A percentile compares a stretch with the other conserved stretches of the same genome.
Evolutionary conservation across 2,113 vertebrate species (phyloP).

Genomic region (Dromiciops gliroides): DNA sequence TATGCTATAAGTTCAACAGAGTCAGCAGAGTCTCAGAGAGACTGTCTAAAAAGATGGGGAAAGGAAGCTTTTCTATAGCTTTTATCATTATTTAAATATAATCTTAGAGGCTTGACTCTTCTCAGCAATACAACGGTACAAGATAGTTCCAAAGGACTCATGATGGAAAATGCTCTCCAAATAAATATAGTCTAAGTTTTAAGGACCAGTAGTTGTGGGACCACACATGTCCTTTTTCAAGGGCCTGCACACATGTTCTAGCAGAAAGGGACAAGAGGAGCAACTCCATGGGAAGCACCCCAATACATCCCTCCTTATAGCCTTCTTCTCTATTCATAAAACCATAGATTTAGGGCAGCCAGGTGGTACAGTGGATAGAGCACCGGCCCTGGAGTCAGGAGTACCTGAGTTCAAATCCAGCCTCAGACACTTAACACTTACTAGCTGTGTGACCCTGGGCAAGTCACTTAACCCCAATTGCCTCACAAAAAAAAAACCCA

Average conservation of each 20-base stretch:
- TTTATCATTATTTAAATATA: neutral
- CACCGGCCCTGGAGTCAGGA: too few relatives aligned
- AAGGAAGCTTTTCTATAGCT: neutral
- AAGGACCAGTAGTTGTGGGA: neutral
- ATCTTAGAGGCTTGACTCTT: too few relatives aligned
- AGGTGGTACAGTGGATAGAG: too few relatives aligned
- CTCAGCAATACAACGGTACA: too few relatives aligned
- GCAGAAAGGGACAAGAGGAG: neutral
- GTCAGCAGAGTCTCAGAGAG: neutral
- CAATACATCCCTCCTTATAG: neutral
- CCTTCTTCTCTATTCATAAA: neutral
- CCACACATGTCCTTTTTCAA: neutral
- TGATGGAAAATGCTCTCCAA: too few relatives aligned
- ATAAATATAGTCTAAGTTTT: neutral
- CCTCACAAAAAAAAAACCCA: too few relatives aligned
- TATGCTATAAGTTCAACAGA: neutral
- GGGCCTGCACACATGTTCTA: neutral
- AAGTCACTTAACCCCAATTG: too few relatives aligned
- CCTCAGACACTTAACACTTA: too few relatives aligned
- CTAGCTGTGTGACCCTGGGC: too few relatives aligned
- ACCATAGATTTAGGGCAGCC: neutral
- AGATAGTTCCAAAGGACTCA: too few relatives aligned
- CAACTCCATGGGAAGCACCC: neutral
- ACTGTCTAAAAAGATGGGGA: neutral
- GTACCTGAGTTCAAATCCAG: too few relatives aligned